Conservation (phyloP, 2,797 vertebrate species). For the Anomalospiza imberbis region DNA sequence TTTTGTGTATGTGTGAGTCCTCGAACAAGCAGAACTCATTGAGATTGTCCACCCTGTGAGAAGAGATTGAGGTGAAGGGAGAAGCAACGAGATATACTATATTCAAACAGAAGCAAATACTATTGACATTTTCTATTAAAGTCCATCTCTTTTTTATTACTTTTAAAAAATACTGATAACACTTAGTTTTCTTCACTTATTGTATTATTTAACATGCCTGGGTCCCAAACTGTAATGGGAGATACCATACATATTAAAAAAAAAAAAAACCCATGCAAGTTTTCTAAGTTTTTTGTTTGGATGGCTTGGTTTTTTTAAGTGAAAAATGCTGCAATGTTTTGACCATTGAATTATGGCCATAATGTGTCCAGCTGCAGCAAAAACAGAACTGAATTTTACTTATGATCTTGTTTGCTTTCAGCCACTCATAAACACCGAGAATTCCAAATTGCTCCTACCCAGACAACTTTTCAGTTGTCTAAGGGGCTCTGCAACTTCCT, state of each 20-base stretch:
- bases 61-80: background rate
- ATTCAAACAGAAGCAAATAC: background rate
- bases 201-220: background rate
- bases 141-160: background rate
- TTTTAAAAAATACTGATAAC: background rate
- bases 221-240: background rate
- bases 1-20: background rate
- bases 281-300: background rate
- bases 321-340: background rate
- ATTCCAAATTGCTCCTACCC: background rate
- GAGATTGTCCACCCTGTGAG: background rate
- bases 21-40: background rate
- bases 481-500: background rate
- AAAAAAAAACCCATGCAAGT: too few relatives aligned
- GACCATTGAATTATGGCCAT: background rate
- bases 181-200: background rate
- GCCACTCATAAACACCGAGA: background rate
- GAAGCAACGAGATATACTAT: background rate
- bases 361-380: background rate
- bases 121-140: background rate
- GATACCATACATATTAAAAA: background rate
- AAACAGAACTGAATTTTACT: background rate
- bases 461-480: background rate
- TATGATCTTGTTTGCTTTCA: background rate
- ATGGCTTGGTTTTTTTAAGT: background rate